phyloP scores from a whole-genome alignment of 2,113 vertebrate species.

The Mungos mungo region DNA sequence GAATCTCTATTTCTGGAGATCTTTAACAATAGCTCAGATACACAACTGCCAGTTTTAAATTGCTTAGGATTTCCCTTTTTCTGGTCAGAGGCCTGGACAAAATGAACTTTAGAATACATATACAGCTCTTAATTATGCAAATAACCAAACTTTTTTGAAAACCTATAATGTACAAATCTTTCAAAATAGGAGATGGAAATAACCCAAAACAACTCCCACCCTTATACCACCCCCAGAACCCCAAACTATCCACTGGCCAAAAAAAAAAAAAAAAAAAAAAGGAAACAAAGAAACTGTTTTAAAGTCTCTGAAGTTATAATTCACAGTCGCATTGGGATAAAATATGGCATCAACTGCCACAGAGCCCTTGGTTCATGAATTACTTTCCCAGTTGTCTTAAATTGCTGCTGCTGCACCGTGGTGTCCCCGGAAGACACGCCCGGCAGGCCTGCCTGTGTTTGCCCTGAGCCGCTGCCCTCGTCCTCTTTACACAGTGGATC shows the following conservation, averaged over 20 bases:
- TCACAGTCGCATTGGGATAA: background rate
- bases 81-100: background rate
- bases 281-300: background rate
- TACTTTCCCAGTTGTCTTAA: background rate
- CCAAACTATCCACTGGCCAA: background rate
- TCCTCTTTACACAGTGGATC: slow-evolving; percentile 22
- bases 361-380: background rate
- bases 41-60: background rate
- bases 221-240: background rate
- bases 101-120: background rate
- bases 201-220: background rate
- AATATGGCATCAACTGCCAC: background rate
- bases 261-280: no score
- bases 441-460: background rate
- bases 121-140: slow-evolving; percentile 15
- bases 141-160: slow-evolving; percentile 9
- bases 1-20: background rate
- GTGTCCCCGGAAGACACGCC: background rate
- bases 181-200: slow-evolving; percentile 18
- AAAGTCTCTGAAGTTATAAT: slow-evolving; percentile 36
- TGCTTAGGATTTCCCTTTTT: background rate
- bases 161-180: background rate
- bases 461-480: background rate
- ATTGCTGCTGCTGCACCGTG: background rate
- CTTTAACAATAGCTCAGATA: background rate